Base-by-base conservation (phyloP, 1,140 invertebrate species). In the Lepeophtheirus salmonis region DNA sequence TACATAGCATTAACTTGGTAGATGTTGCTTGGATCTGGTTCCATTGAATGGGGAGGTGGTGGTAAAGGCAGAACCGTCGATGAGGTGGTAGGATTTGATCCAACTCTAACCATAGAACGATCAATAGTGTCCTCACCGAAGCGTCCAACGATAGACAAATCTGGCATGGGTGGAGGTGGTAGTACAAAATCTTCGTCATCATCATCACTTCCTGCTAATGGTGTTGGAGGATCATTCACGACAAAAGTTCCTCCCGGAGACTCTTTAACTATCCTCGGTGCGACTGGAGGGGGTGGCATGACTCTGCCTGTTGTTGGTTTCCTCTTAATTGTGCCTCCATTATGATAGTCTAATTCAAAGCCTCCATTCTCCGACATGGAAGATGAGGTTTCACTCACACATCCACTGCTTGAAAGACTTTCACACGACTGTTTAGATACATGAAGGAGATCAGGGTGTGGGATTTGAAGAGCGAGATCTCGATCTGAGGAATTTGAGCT, bases 241-340 rank as follows among this genome's bases (percentile, higher is more conserved):
- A n/a, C 6, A 6, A 10, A 6, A 10, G 6, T 6, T 10, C n/a
- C n/a, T 10, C 6, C 6, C 6, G 30, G 30, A 41, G n/a, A 6
- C 6, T 6, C 30, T 10, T 6, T 10, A n/a, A 41, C 30, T 41
- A 41, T 41, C 6, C 6, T n/a, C 30, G 30, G 50, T 66, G 64
- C 14, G 64, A 85, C 68, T 85, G 86, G 58, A 54, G 54, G 52
- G 21, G 63, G 63, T n/a, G n/a, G n/a, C 30, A n/a, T 41, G 6
- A 41, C 30, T 10, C 54, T 63, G 10, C 56, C 58, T 22, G 62
- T 56, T 23, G 59, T 64, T 0, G 68, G 68, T 52, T 69, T 69
- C n/a, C 69, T 62, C 49, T 70, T 69, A 30, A 69, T 67, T 3
- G 68, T 68, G 12, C 65, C 65, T 66, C 80, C 60, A 79, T 77